A percentile compares a stretch with the other conserved stretches of the same genome.
Conservation (phyloP, 2,113 vertebrate species). For the Lampris megalopsis region DNA sequence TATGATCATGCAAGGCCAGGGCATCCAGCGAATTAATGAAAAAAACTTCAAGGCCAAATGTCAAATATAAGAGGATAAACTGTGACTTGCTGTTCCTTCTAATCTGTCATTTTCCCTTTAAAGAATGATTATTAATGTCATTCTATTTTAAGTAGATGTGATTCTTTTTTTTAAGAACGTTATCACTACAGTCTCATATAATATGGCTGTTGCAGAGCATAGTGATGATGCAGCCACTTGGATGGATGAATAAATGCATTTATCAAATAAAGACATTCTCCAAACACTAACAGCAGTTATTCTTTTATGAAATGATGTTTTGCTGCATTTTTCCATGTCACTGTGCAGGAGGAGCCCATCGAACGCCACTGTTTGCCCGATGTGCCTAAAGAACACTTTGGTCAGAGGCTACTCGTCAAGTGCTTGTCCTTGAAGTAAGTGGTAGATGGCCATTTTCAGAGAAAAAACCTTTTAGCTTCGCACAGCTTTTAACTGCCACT, state of each 20-base stretch:
- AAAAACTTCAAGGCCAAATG: no score
- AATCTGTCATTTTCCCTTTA: background rate
- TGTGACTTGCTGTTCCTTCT: background rate
- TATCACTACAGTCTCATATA: background rate
- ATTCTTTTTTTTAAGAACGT: background rate
- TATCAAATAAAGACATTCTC: background rate
- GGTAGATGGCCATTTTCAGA: slow-evolving; percentile 37
- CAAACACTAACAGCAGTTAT: background rate
- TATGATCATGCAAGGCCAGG: background rate
- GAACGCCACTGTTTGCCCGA: slow-evolving; percentile 96
- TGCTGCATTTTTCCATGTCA: background rate
- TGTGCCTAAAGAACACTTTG: slow-evolving; percentile 98
- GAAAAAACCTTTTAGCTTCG: slow-evolving; percentile 34
- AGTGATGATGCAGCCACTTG: background rate
- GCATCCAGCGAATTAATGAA: no score
- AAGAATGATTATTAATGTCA: background rate
- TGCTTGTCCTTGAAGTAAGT: slow-evolving; percentile 99
- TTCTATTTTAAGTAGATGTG: background rate
- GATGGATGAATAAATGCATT: background rate
- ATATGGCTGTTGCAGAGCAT: background rate
- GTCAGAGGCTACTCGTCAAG: slow-evolving; percentile 98
- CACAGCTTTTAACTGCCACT: slow-evolving; percentile 47
- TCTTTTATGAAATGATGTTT: background rate
- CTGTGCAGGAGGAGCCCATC: slow-evolving; percentile 93
- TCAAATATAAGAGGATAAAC: no score